Percentiles rank a stretch among this genome's conserved stretches.
phyloP scores from a whole-genome alignment of 2,113 vertebrate genomes.

The Xiphophorus hellerii region DNA sequence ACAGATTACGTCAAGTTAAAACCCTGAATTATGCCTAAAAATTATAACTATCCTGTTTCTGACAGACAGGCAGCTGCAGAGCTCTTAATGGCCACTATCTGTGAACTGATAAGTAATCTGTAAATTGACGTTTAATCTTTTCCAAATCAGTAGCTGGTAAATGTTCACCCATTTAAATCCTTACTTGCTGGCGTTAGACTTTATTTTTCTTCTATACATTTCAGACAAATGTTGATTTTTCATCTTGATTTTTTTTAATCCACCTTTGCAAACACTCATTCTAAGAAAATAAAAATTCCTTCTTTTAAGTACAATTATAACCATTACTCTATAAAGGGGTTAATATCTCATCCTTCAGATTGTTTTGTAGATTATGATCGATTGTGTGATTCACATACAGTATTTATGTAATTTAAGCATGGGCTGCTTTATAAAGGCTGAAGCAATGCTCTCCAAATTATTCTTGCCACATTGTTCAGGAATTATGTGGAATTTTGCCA shows the following conservation, averaged over 20 bases:
- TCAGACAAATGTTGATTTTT: background rate
- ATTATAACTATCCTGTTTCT: too few relatives aligned
- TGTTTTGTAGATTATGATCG: background rate
- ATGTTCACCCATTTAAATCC: too few relatives aligned
- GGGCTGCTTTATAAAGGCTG: background rate
- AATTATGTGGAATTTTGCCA: background rate
- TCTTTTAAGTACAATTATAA: background rate
- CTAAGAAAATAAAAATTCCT: background rate
- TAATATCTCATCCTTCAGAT: background rate
- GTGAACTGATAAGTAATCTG: background rate
- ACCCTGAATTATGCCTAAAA: too few relatives aligned
- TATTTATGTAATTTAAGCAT: background rate
- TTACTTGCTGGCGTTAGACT: background rate
- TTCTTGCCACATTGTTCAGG: background rate
- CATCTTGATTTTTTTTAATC: background rate
- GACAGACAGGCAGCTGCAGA: background rate
- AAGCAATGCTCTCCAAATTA: background rate
- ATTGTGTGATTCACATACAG: background rate
- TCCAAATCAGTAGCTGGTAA: too few relatives aligned
- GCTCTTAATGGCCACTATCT: background rate
- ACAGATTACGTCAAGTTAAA: too few relatives aligned
- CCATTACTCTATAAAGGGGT: background rate
- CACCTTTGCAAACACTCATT: background rate
- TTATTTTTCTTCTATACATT: background rate
- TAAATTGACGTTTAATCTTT: background rate